Evolutionary conservation across 2,888 invertebrate genomes (phyloP).

Genomic region (Hirudinaria manillensis): DNA sequence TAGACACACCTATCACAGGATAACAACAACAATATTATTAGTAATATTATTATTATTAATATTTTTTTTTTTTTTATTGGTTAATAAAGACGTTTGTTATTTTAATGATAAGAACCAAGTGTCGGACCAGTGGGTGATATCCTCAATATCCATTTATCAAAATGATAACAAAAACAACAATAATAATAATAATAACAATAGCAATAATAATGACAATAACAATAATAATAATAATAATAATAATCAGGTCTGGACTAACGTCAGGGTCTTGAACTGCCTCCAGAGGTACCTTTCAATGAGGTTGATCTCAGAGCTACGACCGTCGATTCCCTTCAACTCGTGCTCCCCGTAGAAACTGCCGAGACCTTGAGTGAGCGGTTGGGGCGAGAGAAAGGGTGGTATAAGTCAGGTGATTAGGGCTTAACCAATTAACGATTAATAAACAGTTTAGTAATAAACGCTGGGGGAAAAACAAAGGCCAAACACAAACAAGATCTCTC

Average conservation of each 20-base stretch:
- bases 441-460: too few species aligned
- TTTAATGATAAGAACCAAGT: too few species aligned
- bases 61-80: background rate
- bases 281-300: slow-evolving; percentile 67
- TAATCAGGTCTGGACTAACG: slow-evolving; percentile 32
- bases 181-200: too few species aligned
- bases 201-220: background rate
- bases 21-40: background rate
- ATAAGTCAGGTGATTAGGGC: too few species aligned
- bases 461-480: too few species aligned
- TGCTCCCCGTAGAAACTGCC: slow-evolving; percentile 74
- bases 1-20: background rate
- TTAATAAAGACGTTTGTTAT: background rate
- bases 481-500: too few species aligned
- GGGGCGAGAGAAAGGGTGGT: slow-evolving; percentile 16
- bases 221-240: background rate
- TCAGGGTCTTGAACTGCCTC: slow-evolving; percentile 47
- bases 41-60: too few species aligned
- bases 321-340: slow-evolving; percentile 69
- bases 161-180: too few species aligned
- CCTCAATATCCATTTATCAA: too few species aligned
- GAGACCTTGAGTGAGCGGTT: slow-evolving; percentile 60
- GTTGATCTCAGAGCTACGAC: slow-evolving; percentile 65
- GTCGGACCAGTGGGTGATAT: too few species aligned
- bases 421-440: too few species aligned